Percentiles rank a stretch among this genome's conserved stretches.
These are phyloP conservation scores for Morpho achilles DNA, from an alignment of 2,888 invertebrate species.

Conservation along the genomic window DNA sequence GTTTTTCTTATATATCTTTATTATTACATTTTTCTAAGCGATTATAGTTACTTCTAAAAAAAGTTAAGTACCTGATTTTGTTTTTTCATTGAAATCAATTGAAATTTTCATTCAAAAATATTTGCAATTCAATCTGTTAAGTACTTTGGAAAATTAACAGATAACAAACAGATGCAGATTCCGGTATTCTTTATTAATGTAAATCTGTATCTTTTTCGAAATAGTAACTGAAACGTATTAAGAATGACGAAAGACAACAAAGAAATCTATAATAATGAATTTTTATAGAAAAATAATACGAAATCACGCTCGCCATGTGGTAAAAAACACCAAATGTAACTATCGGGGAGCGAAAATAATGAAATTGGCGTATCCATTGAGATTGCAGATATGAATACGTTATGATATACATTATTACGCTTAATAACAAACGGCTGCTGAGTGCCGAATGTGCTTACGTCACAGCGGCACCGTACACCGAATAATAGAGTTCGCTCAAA, in stretches of 20 bases:
- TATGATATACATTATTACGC: constrained; percentile 75
- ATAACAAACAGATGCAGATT: too few relatives aligned
- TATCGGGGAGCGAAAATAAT: constrained; percentile 37
- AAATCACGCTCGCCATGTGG: constrained; percentile 14
- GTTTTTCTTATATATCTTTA: too few relatives aligned
- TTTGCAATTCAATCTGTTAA: not conserved
- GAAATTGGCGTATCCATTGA: constrained; percentile 68
- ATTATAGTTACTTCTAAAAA: too few relatives aligned
- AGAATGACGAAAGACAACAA: too few relatives aligned
- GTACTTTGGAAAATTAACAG: too few relatives aligned
- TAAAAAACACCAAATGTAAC: constrained; percentile 21
- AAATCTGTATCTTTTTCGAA: too few relatives aligned
- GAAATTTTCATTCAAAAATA: not conserved
- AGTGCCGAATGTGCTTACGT: constrained; percentile 72
- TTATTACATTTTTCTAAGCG: too few relatives aligned
- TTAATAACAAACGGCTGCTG: constrained; percentile 71
- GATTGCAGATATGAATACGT: constrained; percentile 74
- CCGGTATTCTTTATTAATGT: too few relatives aligned
- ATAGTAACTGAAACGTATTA: too few relatives aligned
- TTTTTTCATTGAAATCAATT: too few relatives aligned
- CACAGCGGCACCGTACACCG: constrained; percentile 55
- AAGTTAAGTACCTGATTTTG: too few relatives aligned
- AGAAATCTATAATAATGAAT: not conserved
- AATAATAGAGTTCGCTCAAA: constrained; percentile 76
- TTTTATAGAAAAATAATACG: constrained; percentile 2